Percentiles rank a stretch among this genome's conserved stretches.
phyloP scores from a whole-genome alignment of 2,888 invertebrate species.

The Orthosia incerta region DNA sequence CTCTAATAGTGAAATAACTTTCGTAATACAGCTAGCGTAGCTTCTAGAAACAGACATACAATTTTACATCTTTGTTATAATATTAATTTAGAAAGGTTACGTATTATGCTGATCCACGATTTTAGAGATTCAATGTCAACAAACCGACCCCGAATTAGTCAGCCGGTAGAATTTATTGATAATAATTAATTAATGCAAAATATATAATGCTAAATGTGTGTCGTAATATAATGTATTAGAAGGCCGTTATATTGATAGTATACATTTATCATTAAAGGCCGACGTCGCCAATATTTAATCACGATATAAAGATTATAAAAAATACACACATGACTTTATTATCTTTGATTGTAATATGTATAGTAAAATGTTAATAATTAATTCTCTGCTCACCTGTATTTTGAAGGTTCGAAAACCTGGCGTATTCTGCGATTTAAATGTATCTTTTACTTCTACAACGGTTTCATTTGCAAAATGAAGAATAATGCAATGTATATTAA shows the following conservation, averaged over 20 bases:
- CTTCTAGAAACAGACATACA: neutral
- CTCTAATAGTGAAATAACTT: neutral
- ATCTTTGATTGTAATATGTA: constrained; percentile 11
- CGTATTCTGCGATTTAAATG: neutral
- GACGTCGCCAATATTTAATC: constrained; percentile 22
- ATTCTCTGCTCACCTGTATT: neutral
- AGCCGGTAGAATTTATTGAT: constrained; percentile 34
- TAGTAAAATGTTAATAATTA: neutral
- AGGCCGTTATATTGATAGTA: constrained; percentile 35
- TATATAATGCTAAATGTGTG: constrained; percentile 17
- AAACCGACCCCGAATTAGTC: constrained; percentile 10
- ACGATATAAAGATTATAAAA: neutral
- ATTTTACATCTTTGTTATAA: neutral
- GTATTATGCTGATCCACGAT: constrained; percentile 7
- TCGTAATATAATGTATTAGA: constrained; percentile 15
- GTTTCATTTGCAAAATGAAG: neutral
- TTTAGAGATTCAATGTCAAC: constrained; percentile 38
- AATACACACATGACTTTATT: neutral
- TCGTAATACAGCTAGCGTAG: neutral
- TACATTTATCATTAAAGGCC: constrained; percentile 11
- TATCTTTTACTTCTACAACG: neutral
- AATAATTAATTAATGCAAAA: constrained; percentile 25
- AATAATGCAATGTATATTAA: neutral
- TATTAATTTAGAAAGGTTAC: neutral
- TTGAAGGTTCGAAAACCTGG: neutral